phyloP scores from a whole-genome alignment of 1,140 invertebrate genomes.

The Psilanteris sp. region DNA sequence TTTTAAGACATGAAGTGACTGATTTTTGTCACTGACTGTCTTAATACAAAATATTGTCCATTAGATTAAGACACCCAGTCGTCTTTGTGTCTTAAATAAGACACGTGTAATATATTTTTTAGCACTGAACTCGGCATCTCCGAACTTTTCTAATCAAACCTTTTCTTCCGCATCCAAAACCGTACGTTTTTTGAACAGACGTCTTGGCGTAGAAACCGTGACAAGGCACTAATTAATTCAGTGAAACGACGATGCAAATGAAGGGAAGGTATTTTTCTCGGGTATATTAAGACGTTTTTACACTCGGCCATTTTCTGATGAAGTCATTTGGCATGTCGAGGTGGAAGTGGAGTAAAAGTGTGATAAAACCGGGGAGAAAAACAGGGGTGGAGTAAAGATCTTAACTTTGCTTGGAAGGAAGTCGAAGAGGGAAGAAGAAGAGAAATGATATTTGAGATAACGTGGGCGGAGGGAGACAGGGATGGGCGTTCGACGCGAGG shows the following conservation, averaged over 20 bases:
- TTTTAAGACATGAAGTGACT: too few relatives aligned
- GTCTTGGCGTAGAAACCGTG: not conserved
- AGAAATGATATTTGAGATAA: constrained; percentile 58
- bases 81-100: too few relatives aligned
- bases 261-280: constrained; percentile 46
- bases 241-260: constrained; percentile 23
- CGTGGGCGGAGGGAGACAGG: constrained; percentile 3
- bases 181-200: constrained; percentile 5
- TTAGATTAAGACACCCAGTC: too few relatives aligned
- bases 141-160: constrained; percentile 6
- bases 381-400: constrained; percentile 75
- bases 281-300: constrained; percentile 75
- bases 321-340: constrained; percentile 70
- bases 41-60: too few relatives aligned
- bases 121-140: too few relatives aligned
- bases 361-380: constrained; percentile 65
- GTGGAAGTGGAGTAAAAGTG: constrained; percentile 61
- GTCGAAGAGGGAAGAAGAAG: constrained; percentile 48
- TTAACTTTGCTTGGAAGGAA: constrained; percentile 54
- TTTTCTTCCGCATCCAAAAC: not conserved
- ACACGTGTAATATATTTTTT: too few relatives aligned
- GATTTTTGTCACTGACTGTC: too few relatives aligned
- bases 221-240: constrained; percentile 39
- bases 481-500: constrained; percentile 41
- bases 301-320: constrained; percentile 76